These are phyloP conservation scores for Sinohyriopsis cumingii DNA, from an alignment of 2,888 invertebrate species.

Conservation along the genomic window DNA sequence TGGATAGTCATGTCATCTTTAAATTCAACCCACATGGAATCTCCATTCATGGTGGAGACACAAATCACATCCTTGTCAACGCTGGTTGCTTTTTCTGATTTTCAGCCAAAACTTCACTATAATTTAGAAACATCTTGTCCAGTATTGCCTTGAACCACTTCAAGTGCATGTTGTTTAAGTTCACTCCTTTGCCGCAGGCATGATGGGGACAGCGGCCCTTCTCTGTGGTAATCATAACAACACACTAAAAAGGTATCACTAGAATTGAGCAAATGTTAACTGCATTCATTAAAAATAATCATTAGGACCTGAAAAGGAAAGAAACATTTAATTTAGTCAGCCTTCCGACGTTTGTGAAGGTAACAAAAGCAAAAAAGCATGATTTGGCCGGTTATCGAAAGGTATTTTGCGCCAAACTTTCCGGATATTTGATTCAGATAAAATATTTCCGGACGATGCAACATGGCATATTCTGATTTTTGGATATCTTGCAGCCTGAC, in stretches of 20 bases:
- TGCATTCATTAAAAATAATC: no score
- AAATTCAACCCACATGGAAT: constrained; percentile 29
- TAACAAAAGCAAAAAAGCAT: no score
- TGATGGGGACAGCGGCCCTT: constrained; percentile 21
- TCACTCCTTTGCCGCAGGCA: constrained; percentile 15
- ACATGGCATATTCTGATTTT: no score
- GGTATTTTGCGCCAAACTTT: no score
- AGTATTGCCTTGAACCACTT: constrained; percentile 25
- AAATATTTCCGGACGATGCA: no score
- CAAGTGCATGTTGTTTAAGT: constrained; percentile 13
- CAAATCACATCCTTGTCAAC: constrained; percentile 14
- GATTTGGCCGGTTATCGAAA: no score
- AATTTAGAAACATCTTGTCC: constrained; percentile 31
- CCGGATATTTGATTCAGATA: no score
- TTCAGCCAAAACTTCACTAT: constrained; percentile 19
- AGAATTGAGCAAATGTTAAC: no score
- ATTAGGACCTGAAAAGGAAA: no score
- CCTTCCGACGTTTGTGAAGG: no score
- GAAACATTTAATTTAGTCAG: no score
- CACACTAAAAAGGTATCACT: constrained; percentile 19
- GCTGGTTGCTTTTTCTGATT: constrained; percentile 6
- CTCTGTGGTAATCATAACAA: constrained; percentile 15
- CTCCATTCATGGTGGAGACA: constrained; percentile 35
- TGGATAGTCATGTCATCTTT: constrained; percentile 17
- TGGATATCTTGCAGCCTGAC: no score